phyloP scores from a whole-genome alignment of 1,140 invertebrate species.

The Halyomorpha halys region DNA sequence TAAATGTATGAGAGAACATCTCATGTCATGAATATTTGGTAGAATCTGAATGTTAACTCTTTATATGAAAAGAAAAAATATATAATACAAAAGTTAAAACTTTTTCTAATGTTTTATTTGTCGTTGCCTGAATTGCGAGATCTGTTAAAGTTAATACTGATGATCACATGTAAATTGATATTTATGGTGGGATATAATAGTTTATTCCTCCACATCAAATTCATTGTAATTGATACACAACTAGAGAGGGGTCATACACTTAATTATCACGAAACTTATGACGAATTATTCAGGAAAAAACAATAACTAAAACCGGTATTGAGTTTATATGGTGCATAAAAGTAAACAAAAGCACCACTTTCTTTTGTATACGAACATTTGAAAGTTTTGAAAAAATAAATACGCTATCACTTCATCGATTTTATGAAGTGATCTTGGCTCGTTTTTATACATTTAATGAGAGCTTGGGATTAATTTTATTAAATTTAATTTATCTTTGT shows the following conservation, averaged over 20 bases:
- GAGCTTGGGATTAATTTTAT: too few relatives aligned
- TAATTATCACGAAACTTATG: constrained; percentile 8
- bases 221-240: not conserved
- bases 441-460: too few relatives aligned
- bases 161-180: not conserved
- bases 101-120: not conserved
- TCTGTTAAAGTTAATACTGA: not conserved
- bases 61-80: not conserved
- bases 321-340: not conserved
- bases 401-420: too few relatives aligned
- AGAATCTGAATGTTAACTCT: not conserved
- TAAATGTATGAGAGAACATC: not conserved
- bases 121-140: constrained; percentile 5
- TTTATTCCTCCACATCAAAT: not conserved
- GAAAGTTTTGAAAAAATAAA: too few relatives aligned
- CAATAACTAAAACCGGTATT: constrained; percentile 3
- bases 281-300: constrained; percentile 5
- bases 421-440: too few relatives aligned
- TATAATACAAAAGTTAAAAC: not conserved
- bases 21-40: not conserved
- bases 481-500: too few relatives aligned
- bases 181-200: not conserved
- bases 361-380: not conserved
- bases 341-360: not conserved
- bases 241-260: constrained; percentile 9